A percentile compares a stretch with the other conserved stretches of the same genome.
Conservation (phyloP, 2,888 invertebrate species). For the Ichneumon xanthorius region DNA sequence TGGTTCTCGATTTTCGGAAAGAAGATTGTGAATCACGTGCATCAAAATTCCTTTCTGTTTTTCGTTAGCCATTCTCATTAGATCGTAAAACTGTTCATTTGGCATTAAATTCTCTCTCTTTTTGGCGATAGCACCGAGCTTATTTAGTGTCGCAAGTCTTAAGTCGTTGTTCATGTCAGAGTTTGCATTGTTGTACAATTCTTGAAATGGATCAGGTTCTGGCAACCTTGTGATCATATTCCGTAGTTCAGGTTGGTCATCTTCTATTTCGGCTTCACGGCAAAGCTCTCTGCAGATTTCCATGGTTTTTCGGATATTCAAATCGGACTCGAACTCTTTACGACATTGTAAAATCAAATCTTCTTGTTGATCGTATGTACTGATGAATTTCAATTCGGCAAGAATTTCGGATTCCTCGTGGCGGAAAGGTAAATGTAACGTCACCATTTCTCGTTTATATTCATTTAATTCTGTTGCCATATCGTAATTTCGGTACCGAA, state of each 20-base stretch:
- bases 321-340: constrained; percentile 78
- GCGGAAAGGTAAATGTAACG: constrained; percentile 79
- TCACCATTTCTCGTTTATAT: constrained; percentile 70
- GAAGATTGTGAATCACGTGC: constrained; percentile 51
- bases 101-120: constrained; percentile 73
- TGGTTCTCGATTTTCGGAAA: constrained; percentile 2
- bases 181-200: constrained; percentile 70
- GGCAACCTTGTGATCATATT: constrained; percentile 53
- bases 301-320: constrained; percentile 77
- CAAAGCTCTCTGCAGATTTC: constrained; percentile 52
- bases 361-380: constrained; percentile 77
- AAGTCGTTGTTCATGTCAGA: constrained; percentile 70
- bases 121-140: constrained; percentile 73
- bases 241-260: neutral
- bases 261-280: neutral
- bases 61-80: constrained; percentile 70
- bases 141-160: constrained; percentile 70
- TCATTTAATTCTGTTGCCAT: constrained; percentile 77
- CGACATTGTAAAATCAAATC: constrained; percentile 72
- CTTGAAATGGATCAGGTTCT: constrained; percentile 70
- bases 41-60: constrained; percentile 64
- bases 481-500: constrained; percentile 81
- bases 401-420: constrained; percentile 79
- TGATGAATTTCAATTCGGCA: constrained; percentile 77
- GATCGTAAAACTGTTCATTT: constrained; percentile 65